A percentile compares a stretch with the other conserved stretches of the same genome.
Evolutionary conservation across 2,797 vertebrate species (phyloP).

Genomic region (Emys orbicularis): DNA sequence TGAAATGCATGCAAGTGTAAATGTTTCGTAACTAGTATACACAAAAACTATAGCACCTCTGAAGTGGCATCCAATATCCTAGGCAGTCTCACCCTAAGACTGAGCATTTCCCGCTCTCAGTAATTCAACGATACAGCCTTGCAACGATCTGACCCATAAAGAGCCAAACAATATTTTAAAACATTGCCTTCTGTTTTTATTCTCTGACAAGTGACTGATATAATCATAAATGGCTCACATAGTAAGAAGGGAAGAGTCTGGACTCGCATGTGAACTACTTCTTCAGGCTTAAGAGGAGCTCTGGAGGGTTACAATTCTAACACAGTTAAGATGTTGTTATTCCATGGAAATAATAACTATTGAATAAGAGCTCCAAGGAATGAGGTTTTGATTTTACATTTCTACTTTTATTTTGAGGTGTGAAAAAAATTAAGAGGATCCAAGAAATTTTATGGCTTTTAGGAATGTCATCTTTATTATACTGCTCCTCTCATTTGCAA

Average conservation of each 20-base stretch:
- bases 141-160: background rate
- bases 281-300: background rate
- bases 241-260: background rate
- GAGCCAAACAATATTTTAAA: background rate
- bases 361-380: background rate
- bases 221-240: background rate
- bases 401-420: background rate
- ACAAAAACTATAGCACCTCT: background rate
- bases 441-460: background rate
- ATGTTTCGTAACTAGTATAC: background rate
- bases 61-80: background rate
- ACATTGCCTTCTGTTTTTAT: background rate
- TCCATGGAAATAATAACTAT: background rate
- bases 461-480: background rate
- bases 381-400: background rate
- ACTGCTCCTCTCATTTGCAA: background rate
- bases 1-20: slow-evolving; percentile 57
- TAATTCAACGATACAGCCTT: background rate
- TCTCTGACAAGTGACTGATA: background rate
- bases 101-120: background rate
- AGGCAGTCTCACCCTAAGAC: background rate
- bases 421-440: background rate
- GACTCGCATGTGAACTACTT: background rate
- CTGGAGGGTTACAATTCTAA: background rate
- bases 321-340: background rate